Evolutionary conservation across 1,140 invertebrate species (phyloP).

Genomic region (Onthophagus taurus): DNA sequence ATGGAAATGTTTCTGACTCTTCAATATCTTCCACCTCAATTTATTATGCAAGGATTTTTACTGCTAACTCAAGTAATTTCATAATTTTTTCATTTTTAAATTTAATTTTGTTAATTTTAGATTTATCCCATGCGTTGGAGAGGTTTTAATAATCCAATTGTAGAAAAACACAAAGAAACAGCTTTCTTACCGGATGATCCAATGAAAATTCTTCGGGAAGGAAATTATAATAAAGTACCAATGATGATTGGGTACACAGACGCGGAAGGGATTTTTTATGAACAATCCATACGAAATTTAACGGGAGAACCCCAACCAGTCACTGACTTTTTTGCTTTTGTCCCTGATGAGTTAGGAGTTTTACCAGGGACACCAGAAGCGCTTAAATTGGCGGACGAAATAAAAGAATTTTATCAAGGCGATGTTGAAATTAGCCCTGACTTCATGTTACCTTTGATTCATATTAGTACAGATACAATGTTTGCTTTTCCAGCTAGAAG

Average conservation of each 20-base stretch:
- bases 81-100: no score
- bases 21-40: no score
- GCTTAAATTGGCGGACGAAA: constrained; percentile 36
- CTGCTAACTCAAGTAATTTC: no score
- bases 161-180: constrained; percentile 22
- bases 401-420: constrained; percentile 44
- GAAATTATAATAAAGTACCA: constrained; percentile 38
- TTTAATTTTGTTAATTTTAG: no score
- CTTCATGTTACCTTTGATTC: constrained; percentile 23
- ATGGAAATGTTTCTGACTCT: no score
- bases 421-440: constrained; percentile 38
- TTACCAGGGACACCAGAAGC: constrained; percentile 37
- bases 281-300: background rate
- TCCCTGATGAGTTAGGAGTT: constrained; percentile 40
- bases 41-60: no score
- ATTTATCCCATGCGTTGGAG: no score
- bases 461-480: background rate
- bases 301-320: constrained; percentile 23
- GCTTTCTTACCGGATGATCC: constrained; percentile 33
- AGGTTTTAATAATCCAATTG: no score
- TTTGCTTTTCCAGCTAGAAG: constrained; percentile 4
- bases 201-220: constrained; percentile 34
- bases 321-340: constrained; percentile 39
- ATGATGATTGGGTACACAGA: constrained; percentile 37
- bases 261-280: constrained; percentile 32